Evolutionary conservation across 2,888 invertebrate genomes (phyloP).

Genomic region (Melinaea marsaeus): DNA sequence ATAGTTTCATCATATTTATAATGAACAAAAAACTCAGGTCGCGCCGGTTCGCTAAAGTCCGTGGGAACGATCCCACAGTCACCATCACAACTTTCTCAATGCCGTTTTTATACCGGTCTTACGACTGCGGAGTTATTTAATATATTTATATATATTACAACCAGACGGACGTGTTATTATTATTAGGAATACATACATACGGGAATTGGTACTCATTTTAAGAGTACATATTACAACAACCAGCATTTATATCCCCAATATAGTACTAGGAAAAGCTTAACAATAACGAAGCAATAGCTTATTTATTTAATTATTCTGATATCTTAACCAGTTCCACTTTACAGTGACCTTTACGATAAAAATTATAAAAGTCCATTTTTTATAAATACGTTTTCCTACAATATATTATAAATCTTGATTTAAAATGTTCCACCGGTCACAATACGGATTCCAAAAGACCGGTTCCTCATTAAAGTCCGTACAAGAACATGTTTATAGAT

Average conservation of each 20-base stretch:
- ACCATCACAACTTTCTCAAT: slow-evolving; percentile 43
- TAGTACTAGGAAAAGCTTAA: too few relatives aligned
- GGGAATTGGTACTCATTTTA: neutral
- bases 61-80: slow-evolving; percentile 63
- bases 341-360: too few relatives aligned
- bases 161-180: neutral
- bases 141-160: slow-evolving; percentile 29
- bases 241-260: too few relatives aligned
- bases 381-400: slow-evolving; percentile 12
- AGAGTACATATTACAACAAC: too few relatives aligned
- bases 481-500: slow-evolving; percentile 18
- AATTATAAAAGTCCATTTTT: too few relatives aligned
- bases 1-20: slow-evolving; percentile 29
- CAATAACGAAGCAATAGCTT: too few relatives aligned
- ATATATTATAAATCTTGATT: slow-evolving; percentile 11
- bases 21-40: slow-evolving; percentile 28
- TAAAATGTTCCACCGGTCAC: slow-evolving; percentile 9
- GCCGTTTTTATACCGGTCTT: slow-evolving; percentile 46
- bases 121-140: slow-evolving; percentile 30
- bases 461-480: slow-evolving; percentile 15
- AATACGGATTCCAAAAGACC: slow-evolving; percentile 20
- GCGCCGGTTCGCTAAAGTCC: slow-evolving; percentile 33
- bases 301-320: too few relatives aligned
- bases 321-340: too few relatives aligned
- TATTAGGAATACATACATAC: neutral